Evolutionary conservation across 2,797 vertebrate genomes (phyloP).

Genomic region (Sebastes iracundus): DNA sequence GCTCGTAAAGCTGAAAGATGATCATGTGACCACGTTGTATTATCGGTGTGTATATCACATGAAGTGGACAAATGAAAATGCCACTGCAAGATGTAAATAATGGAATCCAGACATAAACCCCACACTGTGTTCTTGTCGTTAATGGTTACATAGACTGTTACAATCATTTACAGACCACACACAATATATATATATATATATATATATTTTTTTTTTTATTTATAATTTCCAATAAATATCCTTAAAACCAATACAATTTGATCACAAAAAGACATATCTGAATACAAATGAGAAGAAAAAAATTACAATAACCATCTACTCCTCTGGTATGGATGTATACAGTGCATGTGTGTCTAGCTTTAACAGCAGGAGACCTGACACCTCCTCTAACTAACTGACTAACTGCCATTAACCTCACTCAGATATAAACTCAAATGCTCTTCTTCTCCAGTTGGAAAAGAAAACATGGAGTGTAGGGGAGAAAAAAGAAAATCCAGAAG

Average conservation of each 20-base stretch:
- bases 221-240: too few species aligned
- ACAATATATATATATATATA: background rate
- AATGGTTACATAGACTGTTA: background rate
- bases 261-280: too few species aligned
- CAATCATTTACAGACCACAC: background rate
- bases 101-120: slow-evolving; percentile 14
- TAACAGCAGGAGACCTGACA: slow-evolving; percentile 1
- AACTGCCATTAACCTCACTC: slow-evolving; percentile 31
- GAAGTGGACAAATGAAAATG: slow-evolving; percentile 8
- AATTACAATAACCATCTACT: background rate
- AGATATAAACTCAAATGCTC: slow-evolving; percentile 32
- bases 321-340: background rate
- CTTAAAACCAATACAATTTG: too few species aligned
- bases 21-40: background rate
- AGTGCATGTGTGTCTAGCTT: background rate
- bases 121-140: background rate
- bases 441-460: slow-evolving; percentile 10
- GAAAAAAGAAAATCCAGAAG: slow-evolving; percentile 3
- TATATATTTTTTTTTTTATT: too few species aligned
- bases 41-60: background rate
- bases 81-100: background rate
- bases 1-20: background rate
- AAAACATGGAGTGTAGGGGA: background rate
- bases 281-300: background rate
- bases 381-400: slow-evolving; percentile 5